Evolutionary conservation across 2,797 vertebrate genomes (phyloP), one percentile per base, ranked within the genome.

Genomic region (Florisuga fusca): DNA sequence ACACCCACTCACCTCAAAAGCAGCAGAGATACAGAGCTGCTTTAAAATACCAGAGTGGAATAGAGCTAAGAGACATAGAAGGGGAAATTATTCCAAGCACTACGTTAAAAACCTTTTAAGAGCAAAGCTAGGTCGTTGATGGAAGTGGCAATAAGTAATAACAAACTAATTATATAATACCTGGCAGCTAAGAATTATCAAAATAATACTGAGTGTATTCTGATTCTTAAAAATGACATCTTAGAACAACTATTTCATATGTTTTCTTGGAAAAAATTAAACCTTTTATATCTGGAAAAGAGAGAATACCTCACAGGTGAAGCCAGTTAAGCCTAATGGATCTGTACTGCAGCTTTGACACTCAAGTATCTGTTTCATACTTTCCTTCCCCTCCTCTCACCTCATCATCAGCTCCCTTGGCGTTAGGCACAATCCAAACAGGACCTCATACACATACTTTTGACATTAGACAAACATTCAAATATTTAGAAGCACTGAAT

Each of bases 1-100:
- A 95, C 91, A 94, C 92, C 67, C 78, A 92, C 92, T 82, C 84
- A 69, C 38, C 74, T 68, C 71, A n/a, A 67, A 63, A 89, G 67
- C 78, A 66, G 59, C 53, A 92, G n/a, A 91, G 54, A 81, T 48
- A 86, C 69, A 92, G 58, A 93, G 62, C 43, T 76, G 63, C 94
- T 90, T 89, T 55, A 82, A 93, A 92, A 79, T 46, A 82, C 11
- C 78, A 82, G 48, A 76, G 27, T 58, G 18, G 71, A 89, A 75
- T 2, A 79, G n/a, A 92, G 34, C 64, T 83, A 83, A 83, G 48
- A 87, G 64, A 63, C 9, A 17, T 2, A 59, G 54, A 9, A 90
- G 78, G 31, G 78, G 31, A 89, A 92, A 90, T 25, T 0, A 79
- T 58, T 87, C 19, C 71, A 76, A 55, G 21, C 27, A 67, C 34